phyloP scores from a whole-genome alignment of 2,888 invertebrate genomes.

The Chaetogeoica ovagalla region DNA sequence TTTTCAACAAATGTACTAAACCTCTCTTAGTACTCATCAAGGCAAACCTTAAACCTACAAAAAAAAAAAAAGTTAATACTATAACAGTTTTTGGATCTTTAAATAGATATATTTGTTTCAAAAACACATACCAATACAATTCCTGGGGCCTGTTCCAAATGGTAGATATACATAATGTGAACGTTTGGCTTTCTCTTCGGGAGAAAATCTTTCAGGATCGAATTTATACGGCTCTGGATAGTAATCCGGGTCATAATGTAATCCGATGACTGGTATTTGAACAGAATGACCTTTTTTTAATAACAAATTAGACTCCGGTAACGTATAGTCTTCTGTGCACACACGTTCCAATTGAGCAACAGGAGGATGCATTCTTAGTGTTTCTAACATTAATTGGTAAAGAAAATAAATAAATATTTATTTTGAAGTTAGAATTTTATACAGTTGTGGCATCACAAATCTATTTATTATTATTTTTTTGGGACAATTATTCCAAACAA shows the following conservation, averaged over 20 bases:
- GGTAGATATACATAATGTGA: constrained; percentile 65
- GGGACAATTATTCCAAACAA: too few species aligned
- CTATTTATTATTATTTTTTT: too few species aligned
- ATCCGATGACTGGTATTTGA: constrained; percentile 58
- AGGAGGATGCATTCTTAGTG: constrained; percentile 66
- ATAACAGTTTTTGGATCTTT: background rate
- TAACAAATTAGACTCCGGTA: constrained; percentile 62
- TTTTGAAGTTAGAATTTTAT: too few species aligned
- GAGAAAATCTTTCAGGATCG: constrained; percentile 66
- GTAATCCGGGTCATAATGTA: constrained; percentile 67
- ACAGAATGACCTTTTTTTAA: constrained; percentile 63
- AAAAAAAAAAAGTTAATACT: background rate
- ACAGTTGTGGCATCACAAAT: too few species aligned
- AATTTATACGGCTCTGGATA: constrained; percentile 68
- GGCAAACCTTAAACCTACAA: constrained; percentile 63
- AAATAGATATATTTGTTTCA: background rate
- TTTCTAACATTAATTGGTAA: constrained; percentile 61
- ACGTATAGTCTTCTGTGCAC: constrained; percentile 64
- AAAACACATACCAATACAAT: constrained; percentile 63
- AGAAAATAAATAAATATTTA: background rate
- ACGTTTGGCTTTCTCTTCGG: constrained; percentile 63
- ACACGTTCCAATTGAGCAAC: constrained; percentile 63
- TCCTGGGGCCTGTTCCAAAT: constrained; percentile 66
- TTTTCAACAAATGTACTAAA: constrained; percentile 62
- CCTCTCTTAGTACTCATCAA: constrained; percentile 63